Conservation (phyloP, 2,888 invertebrate species). For the Odontocolon sp. region DNA sequence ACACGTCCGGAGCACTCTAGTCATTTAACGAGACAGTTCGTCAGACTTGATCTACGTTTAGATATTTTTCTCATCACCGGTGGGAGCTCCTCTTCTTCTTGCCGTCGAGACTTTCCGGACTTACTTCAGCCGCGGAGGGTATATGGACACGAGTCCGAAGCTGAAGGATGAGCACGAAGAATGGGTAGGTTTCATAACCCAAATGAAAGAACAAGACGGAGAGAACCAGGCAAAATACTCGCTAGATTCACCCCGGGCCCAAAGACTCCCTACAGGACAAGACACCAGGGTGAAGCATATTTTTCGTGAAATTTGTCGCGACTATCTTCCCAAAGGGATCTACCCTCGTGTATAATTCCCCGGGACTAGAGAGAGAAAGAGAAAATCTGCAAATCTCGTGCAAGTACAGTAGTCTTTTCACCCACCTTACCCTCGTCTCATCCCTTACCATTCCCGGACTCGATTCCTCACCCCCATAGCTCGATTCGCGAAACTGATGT, state of each 20-base stretch:
- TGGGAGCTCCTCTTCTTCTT: conserved; percentile 15
- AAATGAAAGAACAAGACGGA: conserved; percentile 2
- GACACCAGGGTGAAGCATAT: conserved; percentile 72
- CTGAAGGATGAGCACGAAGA: conserved; percentile 53
- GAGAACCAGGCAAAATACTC: conserved; percentile 18
- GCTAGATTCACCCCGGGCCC: conserved; percentile 28
- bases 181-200: conserved; percentile 77
- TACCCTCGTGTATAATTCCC: conserved; percentile 78
- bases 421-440: neutral
- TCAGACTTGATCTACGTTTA: conserved; percentile 78
- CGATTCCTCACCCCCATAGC: conserved; percentile 45
- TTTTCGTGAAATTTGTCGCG: conserved; percentile 80
- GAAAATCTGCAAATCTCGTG: conserved; percentile 81
- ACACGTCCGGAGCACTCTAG: conserved; percentile 68
- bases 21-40: conserved; percentile 74
- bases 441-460: conserved; percentile 63
- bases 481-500: conserved; percentile 64
- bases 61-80: conserved; percentile 79
- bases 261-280: conserved; percentile 25
- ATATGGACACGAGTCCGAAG: neutral
- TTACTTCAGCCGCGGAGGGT: no score
- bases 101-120: conserved; percentile 31
- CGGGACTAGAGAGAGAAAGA: conserved; percentile 54
- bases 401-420: conserved; percentile 10
- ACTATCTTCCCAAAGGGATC: conserved; percentile 77